Base-by-base conservation (phyloP, 1,140 invertebrate genomes). In the Apis laboriosa region DNA sequence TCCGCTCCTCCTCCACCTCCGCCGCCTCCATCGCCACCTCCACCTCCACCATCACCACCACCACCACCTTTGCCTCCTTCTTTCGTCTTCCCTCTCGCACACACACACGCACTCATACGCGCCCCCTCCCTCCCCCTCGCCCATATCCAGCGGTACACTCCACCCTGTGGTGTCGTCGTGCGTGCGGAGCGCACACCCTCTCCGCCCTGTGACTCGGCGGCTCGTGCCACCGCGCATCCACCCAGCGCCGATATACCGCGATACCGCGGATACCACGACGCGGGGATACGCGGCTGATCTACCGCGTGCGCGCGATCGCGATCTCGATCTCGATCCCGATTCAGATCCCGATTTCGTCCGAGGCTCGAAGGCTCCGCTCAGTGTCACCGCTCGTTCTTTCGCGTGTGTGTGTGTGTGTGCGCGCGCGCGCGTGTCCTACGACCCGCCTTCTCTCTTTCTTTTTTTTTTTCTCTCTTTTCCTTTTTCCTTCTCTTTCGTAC, bases 271-370 rank as follows among this genome's bases (percentile, higher is more conserved):
- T 15, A 61, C 76, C 71, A 60, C 82, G 71, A 58, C 70, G 63
- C 76, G 83, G 66, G 84, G 77, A 86, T 88, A 86, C 86, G 88
- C 88, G 86, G 58, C 77, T 84, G 73, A 84, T 85, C 73, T 77
- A 81, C 73, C 78, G 77, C 77, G 73, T 68, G 71, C 74, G 79
- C 84, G 87, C 75, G 73, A 58, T 77, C 74, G 80, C 74, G 74
- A 80, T 74, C 77, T 60, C 77, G 77, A 64, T 75, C 79, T 75
- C 79, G 67, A 72, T 82, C 51, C 49, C 58, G 73, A 63, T 63
- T 21, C 66, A 24, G 63, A 24, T 72, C 34, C 28, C 34, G 34
- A 49, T 70, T 53, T 19, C 34, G 34, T 43, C 64, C 53, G 11
- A n/a, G 34, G 21, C 55, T 55, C 34, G 34, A 43, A 43, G 34